Percentiles rank a stretch among this genome's conserved stretches.
Conservation (phyloP, 2,888 invertebrate genomes). For the Imbricaverruca yamaguchii region DNA sequence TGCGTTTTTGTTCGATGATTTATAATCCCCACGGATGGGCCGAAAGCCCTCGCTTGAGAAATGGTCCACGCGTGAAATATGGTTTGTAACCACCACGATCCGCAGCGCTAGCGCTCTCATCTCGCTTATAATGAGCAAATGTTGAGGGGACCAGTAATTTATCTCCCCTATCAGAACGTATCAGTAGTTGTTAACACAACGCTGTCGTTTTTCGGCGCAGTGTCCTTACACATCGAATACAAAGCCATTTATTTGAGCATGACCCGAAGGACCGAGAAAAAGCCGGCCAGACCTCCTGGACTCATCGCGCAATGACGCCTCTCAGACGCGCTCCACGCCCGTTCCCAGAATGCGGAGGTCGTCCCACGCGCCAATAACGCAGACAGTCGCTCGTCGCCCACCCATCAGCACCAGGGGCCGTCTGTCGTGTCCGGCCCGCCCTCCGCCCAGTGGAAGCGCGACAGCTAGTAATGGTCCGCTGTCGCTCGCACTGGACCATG, state of each 20-base stretch:
- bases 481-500: no score
- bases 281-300: not conserved
- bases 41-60: not conserved
- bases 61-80: constrained; percentile 6
- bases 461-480: not conserved
- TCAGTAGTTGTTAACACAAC: constrained; percentile 1
- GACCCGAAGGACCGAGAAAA: not conserved
- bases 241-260: not conserved
- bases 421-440: no score
- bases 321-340: not conserved
- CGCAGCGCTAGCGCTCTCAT: not conserved
- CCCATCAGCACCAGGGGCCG: not conserved
- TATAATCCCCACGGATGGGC: not conserved
- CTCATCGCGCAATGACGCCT: not conserved
- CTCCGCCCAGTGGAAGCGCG: not conserved
- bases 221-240: not conserved
- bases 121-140: not conserved
- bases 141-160: not conserved
- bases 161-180: not conserved
- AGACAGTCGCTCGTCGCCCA: not conserved
- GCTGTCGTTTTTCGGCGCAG: not conserved
- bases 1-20: not conserved
- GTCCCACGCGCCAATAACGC: not conserved
- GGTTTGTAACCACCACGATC: not conserved
- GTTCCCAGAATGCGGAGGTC: not conserved